Base-by-base conservation (phyloP, 2,797 vertebrate species). In the Muraenolepis orangiensis region DNA sequence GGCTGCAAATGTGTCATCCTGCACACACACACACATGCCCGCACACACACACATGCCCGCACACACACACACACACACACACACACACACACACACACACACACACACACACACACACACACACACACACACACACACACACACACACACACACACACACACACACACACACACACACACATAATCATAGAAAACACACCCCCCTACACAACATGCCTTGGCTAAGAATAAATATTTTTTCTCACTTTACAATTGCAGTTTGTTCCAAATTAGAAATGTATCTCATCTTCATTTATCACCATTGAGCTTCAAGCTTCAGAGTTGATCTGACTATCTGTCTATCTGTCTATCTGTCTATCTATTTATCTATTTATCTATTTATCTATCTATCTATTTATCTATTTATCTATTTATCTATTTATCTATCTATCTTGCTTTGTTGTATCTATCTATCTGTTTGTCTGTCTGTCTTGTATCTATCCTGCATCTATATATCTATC, bases 1-100 rank as follows among this genome's bases (percentile, higher is more conserved):
- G 80, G 79, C 84, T 86, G 87, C 87, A 90, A 91, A 87, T 88
- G 87, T 86, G 88, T 90, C 86, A 61, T 61, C 83, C 88, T 72
- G 82, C 66, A 72, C 76, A 81, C 75, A 76, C 76, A 77, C 66
- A 42, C 51, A 80, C 32, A 70, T 74, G 46, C 36, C 51, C 69
- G 73, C 51, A 78, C 73, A 36, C 71, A 34, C 66, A 26, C 72
- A 29, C 72, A 74, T 77, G 23, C 18, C 20, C 20, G 23, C 42
- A 72, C 71, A 61, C 42, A 72, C 71, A 38, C 36, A 23, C 23
- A 71, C 70, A 71, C 70, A 71, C 70, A 42, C 26, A 42, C 70
- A 42, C 14, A 16, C 26, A 71, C 36, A 28, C 23, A 40, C 36
- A 71, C n/a, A 28, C 23, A 71, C 13, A 71, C 36, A 28, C 26